Evolutionary conservation across 2,888 invertebrate genomes (phyloP).

Genomic region (Psylliodes chrysocephalus): DNA sequence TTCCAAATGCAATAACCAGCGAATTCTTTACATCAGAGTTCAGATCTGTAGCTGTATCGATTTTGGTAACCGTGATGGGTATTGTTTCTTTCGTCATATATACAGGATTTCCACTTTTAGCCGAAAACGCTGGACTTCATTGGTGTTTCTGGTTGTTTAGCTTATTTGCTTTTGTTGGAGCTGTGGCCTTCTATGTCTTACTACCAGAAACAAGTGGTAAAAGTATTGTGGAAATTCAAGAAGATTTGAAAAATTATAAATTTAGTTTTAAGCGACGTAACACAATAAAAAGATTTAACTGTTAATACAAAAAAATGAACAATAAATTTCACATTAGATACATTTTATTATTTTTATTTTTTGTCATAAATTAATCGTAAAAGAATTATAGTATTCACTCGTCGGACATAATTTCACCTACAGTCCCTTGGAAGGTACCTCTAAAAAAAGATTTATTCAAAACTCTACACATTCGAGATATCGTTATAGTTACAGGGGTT

Average conservation of each 20-base stretch:
- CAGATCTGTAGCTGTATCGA: constrained; percentile 70
- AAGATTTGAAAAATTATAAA: constrained; percentile 15
- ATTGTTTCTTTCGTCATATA: not conserved
- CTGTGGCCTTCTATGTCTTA: constrained; percentile 11
- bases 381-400: too few relatives aligned
- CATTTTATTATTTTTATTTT: too few relatives aligned
- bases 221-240: constrained; percentile 29
- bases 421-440: too few relatives aligned
- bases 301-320: not conserved
- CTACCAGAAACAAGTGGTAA: constrained; percentile 37
- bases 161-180: constrained; percentile 11
- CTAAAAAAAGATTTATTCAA: too few relatives aligned
- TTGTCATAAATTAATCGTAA: too few relatives aligned
- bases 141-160: constrained; percentile 32
- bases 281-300: not conserved
- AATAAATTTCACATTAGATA: too few relatives aligned
- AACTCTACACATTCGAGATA: too few relatives aligned
- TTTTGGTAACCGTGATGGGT: constrained; percentile 20
- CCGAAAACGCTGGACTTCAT: constrained; percentile 14
- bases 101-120: constrained; percentile 14
- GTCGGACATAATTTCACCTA: too few relatives aligned
- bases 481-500: too few relatives aligned
- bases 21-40: constrained; percentile 83
- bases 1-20: constrained; percentile 83
- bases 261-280: not conserved